A percentile compares a stretch with the other conserved stretches of the same genome.
phyloP scores from a whole-genome alignment of 2,113 vertebrate species.

The Grus americana region DNA sequence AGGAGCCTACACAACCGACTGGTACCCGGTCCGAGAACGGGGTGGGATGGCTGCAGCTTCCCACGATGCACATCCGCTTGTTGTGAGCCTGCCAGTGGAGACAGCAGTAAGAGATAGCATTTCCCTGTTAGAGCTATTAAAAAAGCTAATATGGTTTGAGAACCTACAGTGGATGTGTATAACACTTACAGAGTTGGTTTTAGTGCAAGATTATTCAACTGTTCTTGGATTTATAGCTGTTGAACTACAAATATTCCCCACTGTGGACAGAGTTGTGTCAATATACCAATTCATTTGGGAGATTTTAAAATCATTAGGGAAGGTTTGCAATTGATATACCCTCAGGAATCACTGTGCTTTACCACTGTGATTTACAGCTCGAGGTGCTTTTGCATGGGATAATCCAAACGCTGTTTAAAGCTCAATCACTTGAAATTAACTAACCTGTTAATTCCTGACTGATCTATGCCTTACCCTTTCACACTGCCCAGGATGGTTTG shows the following conservation, averaged over 20 bases:
- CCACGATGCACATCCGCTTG: neutral
- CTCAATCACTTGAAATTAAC: slow-evolving; percentile 65
- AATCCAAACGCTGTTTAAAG: slow-evolving; percentile 61
- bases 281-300: slow-evolving; percentile 72
- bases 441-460: slow-evolving; percentile 57
- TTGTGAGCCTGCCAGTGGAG: neutral
- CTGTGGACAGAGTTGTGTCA: slow-evolving; percentile 66
- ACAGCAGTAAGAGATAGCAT: neutral
- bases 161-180: neutral
- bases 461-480: slow-evolving; percentile 48
- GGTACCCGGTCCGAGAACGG: neutral
- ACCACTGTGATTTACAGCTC: slow-evolving; percentile 67
- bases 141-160: slow-evolving; percentile 1
- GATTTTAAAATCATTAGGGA: slow-evolving; percentile 73
- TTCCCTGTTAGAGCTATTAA: slow-evolving; percentile 44
- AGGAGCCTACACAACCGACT: neutral
- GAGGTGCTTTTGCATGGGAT: slow-evolving; percentile 56
- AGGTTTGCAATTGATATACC: slow-evolving; percentile 51
- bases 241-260: slow-evolving; percentile 70
- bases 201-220: slow-evolving; percentile 39
- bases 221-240: slow-evolving; percentile 39
- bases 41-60: neutral
- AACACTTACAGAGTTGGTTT: slow-evolving; percentile 28
- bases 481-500: slow-evolving; percentile 16
- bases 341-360: slow-evolving; percentile 55